Evolutionary conservation across 35 echinoderm and acorn worm species (phyloP), one percentile per base, ranked within the genome.

Genomic region (Apostichopus californicus): DNA sequence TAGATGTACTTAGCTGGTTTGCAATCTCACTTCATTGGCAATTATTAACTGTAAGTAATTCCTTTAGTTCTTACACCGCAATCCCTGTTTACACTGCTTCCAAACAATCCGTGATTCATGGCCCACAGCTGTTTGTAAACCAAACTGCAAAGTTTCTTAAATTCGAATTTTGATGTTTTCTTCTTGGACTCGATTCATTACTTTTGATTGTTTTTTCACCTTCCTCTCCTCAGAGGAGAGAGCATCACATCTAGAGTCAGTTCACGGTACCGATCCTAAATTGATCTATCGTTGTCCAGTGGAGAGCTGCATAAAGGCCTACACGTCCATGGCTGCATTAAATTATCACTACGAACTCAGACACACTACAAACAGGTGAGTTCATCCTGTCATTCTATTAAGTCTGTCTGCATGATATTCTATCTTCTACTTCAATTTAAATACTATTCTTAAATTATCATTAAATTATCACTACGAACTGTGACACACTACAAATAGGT

Each of bases 391-490:
- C 18, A 0, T 0, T 68, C 64, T 68, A 14, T 5, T 8, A 68
- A 18, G 8, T 8, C 6, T 18, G 4, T 68, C 64, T 68, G 64
- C 64, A 17, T 68, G 64, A 18, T 46, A 46, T 46, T 46, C 34
- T 4, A 3, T 46, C 34, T 46, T 46, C 34, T 46, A 3, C 34
- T 46, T 46, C 34, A 46, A 46, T 46, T 46, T 46, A 46, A 46
- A 46, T 46, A 46, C n/a, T n/a, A n/a, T n/a, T n/a, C n/a, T n/a
- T n/a, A n/a, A n/a, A n/a, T n/a, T n/a, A n/a, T n/a, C 97, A 8
- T 87, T 98, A 20, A 98, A 96, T 91, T 98, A 98, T 70, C 97
- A 98, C 61, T 98, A 98, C 78, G 94, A 96, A 25, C 90, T 96
- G 9, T 90, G 93, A 60, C 97, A 98, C 64, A 98, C 97, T 13